Evolutionary conservation across 1,140 invertebrate species (phyloP).

Genomic region (Himalopsyche phryganea): DNA sequence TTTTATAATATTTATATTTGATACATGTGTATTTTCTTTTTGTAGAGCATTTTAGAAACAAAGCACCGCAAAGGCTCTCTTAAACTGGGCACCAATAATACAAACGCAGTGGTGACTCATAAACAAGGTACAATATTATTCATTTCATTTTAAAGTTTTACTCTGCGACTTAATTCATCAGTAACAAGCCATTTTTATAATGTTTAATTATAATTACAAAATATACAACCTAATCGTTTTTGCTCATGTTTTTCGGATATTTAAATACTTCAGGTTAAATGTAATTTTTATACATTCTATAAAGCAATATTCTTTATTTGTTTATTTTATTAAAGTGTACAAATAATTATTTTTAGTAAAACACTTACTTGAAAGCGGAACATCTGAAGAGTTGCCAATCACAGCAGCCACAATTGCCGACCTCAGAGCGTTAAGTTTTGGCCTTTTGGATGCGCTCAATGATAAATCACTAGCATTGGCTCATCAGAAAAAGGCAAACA

Average conservation of each 20-base stretch:
- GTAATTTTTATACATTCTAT: no score
- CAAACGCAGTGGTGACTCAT: constrained; percentile 57
- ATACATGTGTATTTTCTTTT: constrained; percentile 4
- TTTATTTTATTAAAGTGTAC: no score
- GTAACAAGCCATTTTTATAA: background rate
- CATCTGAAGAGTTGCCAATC: constrained; percentile 60
- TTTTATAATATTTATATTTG: no score
- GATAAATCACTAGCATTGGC: constrained; percentile 78
- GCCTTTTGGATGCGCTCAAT: constrained; percentile 76
- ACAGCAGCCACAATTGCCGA: constrained; percentile 70
- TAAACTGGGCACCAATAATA: constrained; percentile 54
- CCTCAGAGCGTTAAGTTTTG: constrained; percentile 70
- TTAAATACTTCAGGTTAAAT: no score
- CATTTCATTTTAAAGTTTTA: no score
- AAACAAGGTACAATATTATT: constrained; percentile 53
- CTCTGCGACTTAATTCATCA: background rate
- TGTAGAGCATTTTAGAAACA: constrained; percentile 58
- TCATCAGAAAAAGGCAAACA: constrained; percentile 78
- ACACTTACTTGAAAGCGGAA: constrained; percentile 61
- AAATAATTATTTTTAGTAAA: constrained; percentile 62
- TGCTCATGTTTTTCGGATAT: no score
- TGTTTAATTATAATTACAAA: background rate
- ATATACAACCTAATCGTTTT: no score
- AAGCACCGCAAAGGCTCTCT: constrained; percentile 59
- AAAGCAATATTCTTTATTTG: no score